Evolutionary conservation across 1,140 invertebrate species (phyloP).

Genomic region (Oscheius sp.): DNA sequence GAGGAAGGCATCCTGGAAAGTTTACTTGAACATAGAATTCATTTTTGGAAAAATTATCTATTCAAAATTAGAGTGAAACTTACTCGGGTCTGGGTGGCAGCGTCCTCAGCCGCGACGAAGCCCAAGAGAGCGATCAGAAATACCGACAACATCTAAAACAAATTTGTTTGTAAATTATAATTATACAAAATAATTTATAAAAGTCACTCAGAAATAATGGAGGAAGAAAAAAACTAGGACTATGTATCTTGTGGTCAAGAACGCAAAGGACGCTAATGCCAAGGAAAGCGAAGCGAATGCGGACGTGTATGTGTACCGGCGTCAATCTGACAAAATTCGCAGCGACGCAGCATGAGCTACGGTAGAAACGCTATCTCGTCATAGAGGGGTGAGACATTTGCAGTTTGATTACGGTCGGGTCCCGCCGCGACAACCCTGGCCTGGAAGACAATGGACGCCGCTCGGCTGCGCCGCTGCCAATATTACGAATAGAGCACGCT

Average conservation of each 20-base stretch:
- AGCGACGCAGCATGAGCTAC: not conserved
- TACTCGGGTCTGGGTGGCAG: slow-evolving; percentile 32
- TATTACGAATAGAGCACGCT: not conserved
- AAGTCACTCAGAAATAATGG: not conserved
- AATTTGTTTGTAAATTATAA: too few species aligned
- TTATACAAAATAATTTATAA: too few species aligned
- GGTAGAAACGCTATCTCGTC: not conserved
- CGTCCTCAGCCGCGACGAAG: slow-evolving; percentile 21
- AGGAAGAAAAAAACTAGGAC: not conserved
- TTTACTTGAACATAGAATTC: too few species aligned
- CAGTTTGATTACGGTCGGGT: slow-evolving; percentile 40
- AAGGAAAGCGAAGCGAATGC: too few species aligned
- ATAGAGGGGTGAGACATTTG: slow-evolving; percentile 14
- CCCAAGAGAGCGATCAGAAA: not conserved
- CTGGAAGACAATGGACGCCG: not conserved
- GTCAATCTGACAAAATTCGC: slow-evolving; percentile 3
- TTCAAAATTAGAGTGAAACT: slow-evolving; percentile 9
- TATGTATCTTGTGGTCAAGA: not conserved
- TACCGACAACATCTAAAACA: not conserved
- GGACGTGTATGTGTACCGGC: not conserved
- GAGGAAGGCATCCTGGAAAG: slow-evolving; percentile 61
- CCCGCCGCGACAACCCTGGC: slow-evolving; percentile 29
- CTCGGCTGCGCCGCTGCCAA: not conserved
- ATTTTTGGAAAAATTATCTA: not conserved
- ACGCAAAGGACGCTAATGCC: not conserved